Percentiles rank a stretch among this genome's conserved stretches.
Evolutionary conservation across 2,797 vertebrate genomes (phyloP).

Genomic region (Nyctibius grandis): DNA sequence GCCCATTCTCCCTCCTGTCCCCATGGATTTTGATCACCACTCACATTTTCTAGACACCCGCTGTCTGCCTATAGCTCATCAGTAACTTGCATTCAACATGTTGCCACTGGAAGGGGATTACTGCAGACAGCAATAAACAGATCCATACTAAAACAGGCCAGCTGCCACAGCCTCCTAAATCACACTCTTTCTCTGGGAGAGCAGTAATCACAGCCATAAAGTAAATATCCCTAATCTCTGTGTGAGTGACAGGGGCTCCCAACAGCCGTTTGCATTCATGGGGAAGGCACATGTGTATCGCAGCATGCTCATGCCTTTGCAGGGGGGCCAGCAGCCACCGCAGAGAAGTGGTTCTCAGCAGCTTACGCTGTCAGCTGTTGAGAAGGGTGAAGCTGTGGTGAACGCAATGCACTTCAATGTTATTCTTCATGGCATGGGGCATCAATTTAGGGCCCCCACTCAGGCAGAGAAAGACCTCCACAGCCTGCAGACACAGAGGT

Average conservation of each 20-base stretch:
- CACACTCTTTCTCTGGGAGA: not conserved
- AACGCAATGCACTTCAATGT: not conserved
- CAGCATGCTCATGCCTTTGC: not conserved
- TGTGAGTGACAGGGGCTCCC: not conserved
- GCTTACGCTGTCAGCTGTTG: not conserved
- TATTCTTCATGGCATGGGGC: not conserved
- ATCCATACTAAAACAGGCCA: not conserved
- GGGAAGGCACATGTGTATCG: not conserved
- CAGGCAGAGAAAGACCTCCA: not conserved
- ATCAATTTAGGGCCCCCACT: not conserved
- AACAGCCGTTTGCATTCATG: not conserved
- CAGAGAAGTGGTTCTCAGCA: not conserved
- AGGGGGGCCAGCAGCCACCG: not conserved
- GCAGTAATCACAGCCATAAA: not conserved
- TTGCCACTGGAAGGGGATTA: not conserved
- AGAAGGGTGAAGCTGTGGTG: not conserved
- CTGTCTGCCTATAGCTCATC: not conserved
- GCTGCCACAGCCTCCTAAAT: not conserved
- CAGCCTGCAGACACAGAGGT: not conserved
- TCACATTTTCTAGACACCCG: not conserved
- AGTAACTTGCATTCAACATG: not conserved
- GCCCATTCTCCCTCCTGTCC: not conserved
- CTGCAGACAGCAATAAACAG: not conserved
- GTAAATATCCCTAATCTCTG: not conserved
- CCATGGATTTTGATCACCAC: not conserved